phyloP scores from a whole-genome alignment of 2,797 vertebrate species.

The Tinamus major region DNA sequence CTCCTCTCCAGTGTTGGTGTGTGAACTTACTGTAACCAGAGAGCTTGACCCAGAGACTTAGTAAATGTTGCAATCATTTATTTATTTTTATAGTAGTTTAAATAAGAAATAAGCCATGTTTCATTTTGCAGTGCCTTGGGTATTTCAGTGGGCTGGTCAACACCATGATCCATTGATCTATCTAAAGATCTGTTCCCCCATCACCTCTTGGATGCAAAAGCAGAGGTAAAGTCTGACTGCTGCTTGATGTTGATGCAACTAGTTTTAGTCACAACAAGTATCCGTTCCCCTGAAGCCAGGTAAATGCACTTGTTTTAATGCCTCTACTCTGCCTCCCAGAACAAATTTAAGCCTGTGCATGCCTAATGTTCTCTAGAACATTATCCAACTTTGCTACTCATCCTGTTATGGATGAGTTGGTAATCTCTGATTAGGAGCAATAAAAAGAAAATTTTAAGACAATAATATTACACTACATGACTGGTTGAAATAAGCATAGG shows the following conservation, averaged over 20 bases:
- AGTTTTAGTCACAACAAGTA: not conserved
- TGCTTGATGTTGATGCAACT: not conserved
- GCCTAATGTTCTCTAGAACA: not conserved
- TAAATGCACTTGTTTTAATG: not conserved
- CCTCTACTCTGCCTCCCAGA: not conserved
- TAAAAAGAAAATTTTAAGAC: not conserved
- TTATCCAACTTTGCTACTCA: not conserved
- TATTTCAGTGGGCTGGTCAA: not conserved
- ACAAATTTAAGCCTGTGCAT: not conserved
- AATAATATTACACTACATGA: not conserved
- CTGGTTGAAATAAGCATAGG: not conserved
- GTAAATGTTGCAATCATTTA: not conserved
- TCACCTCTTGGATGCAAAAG: not conserved
- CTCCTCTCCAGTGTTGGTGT: not conserved
- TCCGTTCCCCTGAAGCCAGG: not conserved
- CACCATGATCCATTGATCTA: not conserved
- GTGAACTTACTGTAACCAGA: not conserved
- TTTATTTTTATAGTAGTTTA: not conserved
- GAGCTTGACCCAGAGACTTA: not conserved
- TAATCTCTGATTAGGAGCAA: not conserved
- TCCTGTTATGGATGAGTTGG: not conserved
- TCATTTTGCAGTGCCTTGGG: not conserved
- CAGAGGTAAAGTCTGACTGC: not conserved
- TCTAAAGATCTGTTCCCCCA: not conserved
- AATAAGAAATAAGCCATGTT: not conserved